phyloP scores from a whole-genome alignment of 1,140 invertebrate species.

The Holotrichia oblita region DNA sequence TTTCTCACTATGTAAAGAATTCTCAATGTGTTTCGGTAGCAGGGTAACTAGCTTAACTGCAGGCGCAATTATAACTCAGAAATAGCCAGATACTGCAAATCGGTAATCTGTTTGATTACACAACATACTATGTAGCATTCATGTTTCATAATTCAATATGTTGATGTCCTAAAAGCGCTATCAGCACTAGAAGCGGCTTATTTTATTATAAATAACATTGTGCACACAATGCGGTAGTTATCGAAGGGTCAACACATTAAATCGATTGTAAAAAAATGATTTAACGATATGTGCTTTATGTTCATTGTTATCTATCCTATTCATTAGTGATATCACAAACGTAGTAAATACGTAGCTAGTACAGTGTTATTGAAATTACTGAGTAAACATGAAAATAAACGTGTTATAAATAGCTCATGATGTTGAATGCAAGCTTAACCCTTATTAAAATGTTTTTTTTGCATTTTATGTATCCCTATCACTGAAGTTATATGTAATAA shows the following conservation, averaged over 20 bases:
- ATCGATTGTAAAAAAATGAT: constrained; percentile 34
- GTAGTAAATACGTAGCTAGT: background rate
- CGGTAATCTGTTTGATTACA: too few relatives aligned
- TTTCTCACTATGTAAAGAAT: too few relatives aligned
- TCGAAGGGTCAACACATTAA: constrained; percentile 29
- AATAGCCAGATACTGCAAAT: too few relatives aligned
- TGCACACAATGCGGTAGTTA: constrained; percentile 22
- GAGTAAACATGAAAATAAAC: constrained; percentile 13
- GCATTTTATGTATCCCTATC: too few relatives aligned
- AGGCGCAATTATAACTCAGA: too few relatives aligned
- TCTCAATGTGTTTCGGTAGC: too few relatives aligned
- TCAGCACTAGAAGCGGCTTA: background rate
- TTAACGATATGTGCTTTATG: constrained; percentile 14
- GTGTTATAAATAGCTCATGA: constrained; percentile 20
- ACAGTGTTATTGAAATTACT: background rate
- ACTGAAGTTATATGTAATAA: too few relatives aligned
- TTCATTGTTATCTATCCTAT: background rate
- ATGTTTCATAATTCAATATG: too few relatives aligned
- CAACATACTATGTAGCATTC: too few relatives aligned
- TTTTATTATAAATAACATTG: background rate
- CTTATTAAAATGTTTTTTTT: too few relatives aligned
- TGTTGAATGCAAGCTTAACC: too few relatives aligned
- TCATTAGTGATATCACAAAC: background rate
- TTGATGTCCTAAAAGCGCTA: background rate
- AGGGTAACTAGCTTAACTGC: too few relatives aligned